These are phyloP conservation scores for Clanis bilineata DNA, from an alignment of 2,888 invertebrate genomes.

Conservation along the genomic window DNA sequence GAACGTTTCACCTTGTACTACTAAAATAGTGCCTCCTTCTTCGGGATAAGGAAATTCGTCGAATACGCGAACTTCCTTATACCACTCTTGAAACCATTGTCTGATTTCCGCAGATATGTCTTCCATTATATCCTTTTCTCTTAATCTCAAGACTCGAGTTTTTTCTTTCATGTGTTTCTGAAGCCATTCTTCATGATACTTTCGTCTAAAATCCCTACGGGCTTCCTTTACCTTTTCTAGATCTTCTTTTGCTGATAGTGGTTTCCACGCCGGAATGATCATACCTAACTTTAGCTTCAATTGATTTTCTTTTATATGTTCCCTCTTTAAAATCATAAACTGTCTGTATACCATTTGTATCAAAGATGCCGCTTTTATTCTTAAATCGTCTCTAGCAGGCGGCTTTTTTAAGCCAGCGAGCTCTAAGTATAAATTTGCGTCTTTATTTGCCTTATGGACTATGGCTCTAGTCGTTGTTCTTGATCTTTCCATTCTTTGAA, in stretches of 20 bases:
- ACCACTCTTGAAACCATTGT: slow-evolving; percentile 88
- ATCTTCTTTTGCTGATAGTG: slow-evolving; percentile 68
- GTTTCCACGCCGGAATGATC: slow-evolving; percentile 76
- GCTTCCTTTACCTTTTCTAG: slow-evolving; percentile 70
- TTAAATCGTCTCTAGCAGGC: slow-evolving; percentile 42
- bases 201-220: slow-evolving; percentile 68
- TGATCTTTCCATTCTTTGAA: slow-evolving; percentile 72
- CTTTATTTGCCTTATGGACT: slow-evolving; percentile 53
- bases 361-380: slow-evolving; percentile 48
- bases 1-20: slow-evolving; percentile 82
- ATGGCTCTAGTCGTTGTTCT: slow-evolving; percentile 41
- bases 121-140: slow-evolving; percentile 85
- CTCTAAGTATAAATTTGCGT: slow-evolving; percentile 61
- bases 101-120: slow-evolving; percentile 89
- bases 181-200: slow-evolving; percentile 69
- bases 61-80: slow-evolving; percentile 80
- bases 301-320: slow-evolving; percentile 59
- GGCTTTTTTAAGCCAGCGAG: slow-evolving; percentile 65
- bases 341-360: slow-evolving; percentile 66
- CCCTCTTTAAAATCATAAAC: slow-evolving; percentile 63
- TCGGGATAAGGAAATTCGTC: slow-evolving; percentile 88
- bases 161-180: slow-evolving; percentile 74
- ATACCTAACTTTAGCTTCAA: slow-evolving; percentile 79
- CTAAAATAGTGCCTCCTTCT: slow-evolving; percentile 85
- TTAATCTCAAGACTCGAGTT: slow-evolving; percentile 69